Evolutionary conservation across 2,797 vertebrate species (phyloP).

Genomic region (Rhinoraja longicauda): DNA sequence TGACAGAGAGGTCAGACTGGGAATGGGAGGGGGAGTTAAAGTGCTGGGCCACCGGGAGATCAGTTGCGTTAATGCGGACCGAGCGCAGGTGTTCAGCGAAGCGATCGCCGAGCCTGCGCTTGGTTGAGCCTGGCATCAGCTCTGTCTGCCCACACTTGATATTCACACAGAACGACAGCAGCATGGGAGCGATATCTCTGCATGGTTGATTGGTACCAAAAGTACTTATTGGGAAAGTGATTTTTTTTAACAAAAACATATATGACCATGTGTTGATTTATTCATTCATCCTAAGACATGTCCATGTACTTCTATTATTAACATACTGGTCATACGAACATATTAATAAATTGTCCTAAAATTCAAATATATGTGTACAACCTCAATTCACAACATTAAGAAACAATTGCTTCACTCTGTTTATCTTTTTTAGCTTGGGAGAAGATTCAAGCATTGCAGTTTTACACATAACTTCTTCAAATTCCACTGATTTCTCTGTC

Average conservation of each 20-base stretch:
- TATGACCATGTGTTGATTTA: neutral
- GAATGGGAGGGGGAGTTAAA: too few relatives aligned
- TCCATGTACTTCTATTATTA: neutral
- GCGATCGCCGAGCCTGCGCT: too few relatives aligned
- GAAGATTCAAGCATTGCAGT: constrained; percentile 42
- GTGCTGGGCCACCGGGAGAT: too few relatives aligned
- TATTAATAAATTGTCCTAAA: too few relatives aligned
- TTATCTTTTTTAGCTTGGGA: constrained; percentile 43
- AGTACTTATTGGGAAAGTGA: neutral
- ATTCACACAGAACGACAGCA: neutral
- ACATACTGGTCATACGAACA: neutral
- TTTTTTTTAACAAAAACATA: neutral
- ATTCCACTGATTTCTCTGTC: constrained; percentile 56
- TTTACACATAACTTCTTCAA: constrained; percentile 61
- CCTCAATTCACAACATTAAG: neutral
- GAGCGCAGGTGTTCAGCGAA: too few relatives aligned
- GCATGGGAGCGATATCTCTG: neutral
- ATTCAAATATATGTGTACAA: too few relatives aligned
- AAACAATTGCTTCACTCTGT: neutral
- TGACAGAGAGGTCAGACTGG: too few relatives aligned
- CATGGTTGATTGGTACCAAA: neutral
- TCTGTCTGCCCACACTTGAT: neutral
- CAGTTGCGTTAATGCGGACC: too few relatives aligned
- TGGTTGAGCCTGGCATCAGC: neutral
- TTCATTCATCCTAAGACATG: neutral